Evolutionary conservation across 2,888 invertebrate species (phyloP).

Genomic region (Dynastes tityus): DNA sequence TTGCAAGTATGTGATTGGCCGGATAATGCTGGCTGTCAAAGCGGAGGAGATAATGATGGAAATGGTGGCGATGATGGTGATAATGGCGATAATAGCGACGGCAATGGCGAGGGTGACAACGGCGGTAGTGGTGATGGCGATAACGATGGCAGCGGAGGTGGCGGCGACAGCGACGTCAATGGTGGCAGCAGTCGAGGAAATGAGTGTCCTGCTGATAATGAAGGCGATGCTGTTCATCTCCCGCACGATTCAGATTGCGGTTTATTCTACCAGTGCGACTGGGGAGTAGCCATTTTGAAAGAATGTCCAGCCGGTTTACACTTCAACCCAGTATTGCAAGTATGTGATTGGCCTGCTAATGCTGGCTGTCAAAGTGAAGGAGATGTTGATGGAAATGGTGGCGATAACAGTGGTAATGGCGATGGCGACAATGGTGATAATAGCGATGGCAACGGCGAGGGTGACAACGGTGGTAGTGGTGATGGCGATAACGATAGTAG

Average conservation of each 20-base stretch:
- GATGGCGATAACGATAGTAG: not conserved
- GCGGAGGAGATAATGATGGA: no score
- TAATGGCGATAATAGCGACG: not conserved
- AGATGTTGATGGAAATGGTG: not conserved
- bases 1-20: no score
- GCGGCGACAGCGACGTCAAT: not conserved
- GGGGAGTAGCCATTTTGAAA: conserved; percentile 23
- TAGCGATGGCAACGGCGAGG: not conserved
- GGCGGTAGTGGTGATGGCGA: not conserved
- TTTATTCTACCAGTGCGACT: conserved; percentile 25
- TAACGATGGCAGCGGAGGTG: not conserved
- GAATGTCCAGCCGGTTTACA: conserved; percentile 43
- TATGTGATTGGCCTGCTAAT: conserved; percentile 29
- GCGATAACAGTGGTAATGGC: not conserved
- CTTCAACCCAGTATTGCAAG: conserved; percentile 45
- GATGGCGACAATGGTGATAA: not conserved
- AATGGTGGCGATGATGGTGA: not conserved
- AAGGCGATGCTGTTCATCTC: not conserved
- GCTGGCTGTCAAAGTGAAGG: conserved; percentile 30
- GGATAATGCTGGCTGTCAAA: no score
- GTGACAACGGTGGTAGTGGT: not conserved
- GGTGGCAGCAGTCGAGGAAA: not conserved
- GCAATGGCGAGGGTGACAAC: no score
- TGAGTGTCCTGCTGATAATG: conserved; percentile 32
- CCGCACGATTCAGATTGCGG: conserved; percentile 37